These are phyloP conservation scores for Caenorhabditis japonica DNA, from an alignment of 2,888 invertebrate genomes.

Conservation along the genomic window DNA sequence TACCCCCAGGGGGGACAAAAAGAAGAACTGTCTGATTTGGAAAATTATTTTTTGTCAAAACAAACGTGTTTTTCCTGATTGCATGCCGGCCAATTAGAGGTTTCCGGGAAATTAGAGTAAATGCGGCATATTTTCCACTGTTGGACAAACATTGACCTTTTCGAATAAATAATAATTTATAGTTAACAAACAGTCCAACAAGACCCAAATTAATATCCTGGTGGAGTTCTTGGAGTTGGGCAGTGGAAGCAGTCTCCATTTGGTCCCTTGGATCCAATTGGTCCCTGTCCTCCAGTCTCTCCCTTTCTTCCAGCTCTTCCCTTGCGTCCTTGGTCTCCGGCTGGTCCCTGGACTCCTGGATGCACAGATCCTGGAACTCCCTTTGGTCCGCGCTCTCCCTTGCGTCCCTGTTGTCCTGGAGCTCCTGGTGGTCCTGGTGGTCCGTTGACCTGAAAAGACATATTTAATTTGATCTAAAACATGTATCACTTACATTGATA, in stretches of 20 bases:
- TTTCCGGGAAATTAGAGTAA: no score
- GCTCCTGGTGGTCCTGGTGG: conserved; percentile 59
- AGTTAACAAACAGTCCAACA: no score
- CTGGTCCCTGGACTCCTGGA: conserved; percentile 63
- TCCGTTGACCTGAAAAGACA: conserved; percentile 43
- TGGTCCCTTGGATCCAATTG: conserved; percentile 58
- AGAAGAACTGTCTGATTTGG: no score
- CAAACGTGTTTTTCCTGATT: no score
- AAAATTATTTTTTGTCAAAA: no score
- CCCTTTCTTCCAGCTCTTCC: conserved; percentile 66
- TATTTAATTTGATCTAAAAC: background rate
- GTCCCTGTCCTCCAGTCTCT: conserved; percentile 65
- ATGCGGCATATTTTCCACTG: background rate
- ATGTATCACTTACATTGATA: conserved; percentile 39
- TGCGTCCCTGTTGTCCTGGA: conserved; percentile 59
- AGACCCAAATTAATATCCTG: conserved; percentile 61
- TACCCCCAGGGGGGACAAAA: no score
- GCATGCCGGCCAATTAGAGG: no score
- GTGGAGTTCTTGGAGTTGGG: conserved; percentile 68
- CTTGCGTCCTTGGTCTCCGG: conserved; percentile 60
- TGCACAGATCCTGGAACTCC: conserved; percentile 62
- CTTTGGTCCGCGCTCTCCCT: conserved; percentile 65
- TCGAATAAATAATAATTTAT: conserved; percentile 32
- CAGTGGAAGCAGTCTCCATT: conserved; percentile 70
- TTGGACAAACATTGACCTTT: background rate